Base-by-base conservation (phyloP, 2,113 vertebrate species). In the Dinomys branickii region DNA sequence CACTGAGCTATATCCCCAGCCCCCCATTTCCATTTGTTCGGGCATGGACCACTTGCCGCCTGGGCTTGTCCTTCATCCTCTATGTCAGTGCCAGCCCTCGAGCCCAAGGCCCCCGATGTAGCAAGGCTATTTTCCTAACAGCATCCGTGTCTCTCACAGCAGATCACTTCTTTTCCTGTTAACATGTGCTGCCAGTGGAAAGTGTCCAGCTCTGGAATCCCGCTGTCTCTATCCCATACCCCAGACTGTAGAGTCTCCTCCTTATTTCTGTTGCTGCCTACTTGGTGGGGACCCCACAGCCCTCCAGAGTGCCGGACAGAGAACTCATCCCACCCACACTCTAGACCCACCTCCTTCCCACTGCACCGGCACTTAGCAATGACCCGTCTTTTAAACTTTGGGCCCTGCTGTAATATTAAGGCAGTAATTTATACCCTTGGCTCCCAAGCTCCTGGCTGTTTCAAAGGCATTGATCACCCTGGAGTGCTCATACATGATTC, bases 381-480 rank as follows among this genome's bases (percentile, higher is more conserved):
- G 22, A 88, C 93, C 97, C 59, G 82, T 95, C 97, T 97, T 96
- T 97, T 91, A 93, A 92, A 95, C 90, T 56, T 30, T 87, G 69
- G 59, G 90, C 87, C 86, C 47, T 88, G 85, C 54, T 93, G 63
- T 97, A 94, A 95, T 94, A 97, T 97, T 97, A 95, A 97, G 97
- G 63, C 90, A 96, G 65, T 97, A 97, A 98, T 98, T 98, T 98
- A 98, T 96, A 97, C 91, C 92, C 97, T 98, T 98, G 98, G 98
- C 97, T 97, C 96, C 92, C 0, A 63, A 95, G 87, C 93, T 97
- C 50, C 83, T 75, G 19, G 94, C 94, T 98, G 95, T 98, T 98
- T 98, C 93, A 63, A 96, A 98, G 97, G 63, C 97, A 98, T 98
- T 97, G 97, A 97, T 98, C 98, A 98, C 98, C 97, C 97, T 54